Conservation (phyloP, 1,140 invertebrate species). For the Sycophila sp. region DNA sequence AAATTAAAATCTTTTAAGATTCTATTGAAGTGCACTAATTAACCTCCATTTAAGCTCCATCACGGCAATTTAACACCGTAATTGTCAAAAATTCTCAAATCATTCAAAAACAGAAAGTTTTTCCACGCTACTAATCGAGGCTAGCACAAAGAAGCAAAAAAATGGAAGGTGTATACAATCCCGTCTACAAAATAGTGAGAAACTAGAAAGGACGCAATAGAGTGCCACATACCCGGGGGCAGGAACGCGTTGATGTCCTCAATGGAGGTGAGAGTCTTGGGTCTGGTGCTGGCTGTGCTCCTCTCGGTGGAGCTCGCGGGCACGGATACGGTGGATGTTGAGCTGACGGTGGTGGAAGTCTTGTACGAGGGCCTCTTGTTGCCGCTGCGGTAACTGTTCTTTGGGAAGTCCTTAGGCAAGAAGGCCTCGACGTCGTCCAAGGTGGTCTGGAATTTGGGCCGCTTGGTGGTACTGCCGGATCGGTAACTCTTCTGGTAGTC, state of each 20-base stretch:
- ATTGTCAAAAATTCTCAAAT: too few relatives aligned
- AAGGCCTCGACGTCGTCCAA: slow-evolving; percentile 45
- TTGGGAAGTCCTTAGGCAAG: slow-evolving; percentile 37
- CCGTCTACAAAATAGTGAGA: too few relatives aligned
- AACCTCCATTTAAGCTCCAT: too few relatives aligned
- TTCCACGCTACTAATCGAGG: too few relatives aligned
- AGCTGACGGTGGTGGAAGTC: slow-evolving; percentile 29
- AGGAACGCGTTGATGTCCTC: slow-evolving; percentile 72
- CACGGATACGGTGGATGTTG: slow-evolving; percentile 22
- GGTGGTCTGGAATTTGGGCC: slow-evolving; percentile 36
- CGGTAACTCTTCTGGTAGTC: slow-evolving; percentile 35
- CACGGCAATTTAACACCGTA: too few relatives aligned
- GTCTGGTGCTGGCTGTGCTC: slow-evolving; percentile 3
- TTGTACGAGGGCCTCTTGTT: slow-evolving; percentile 17
- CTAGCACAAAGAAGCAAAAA: too few relatives aligned
- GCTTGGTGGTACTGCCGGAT: slow-evolving; percentile 4
- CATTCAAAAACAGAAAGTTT: too few relatives aligned
- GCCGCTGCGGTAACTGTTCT: slow-evolving; percentile 16
- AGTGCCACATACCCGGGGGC: slow-evolving; percentile 69
- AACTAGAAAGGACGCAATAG: too few relatives aligned
- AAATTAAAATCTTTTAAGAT: too few relatives aligned
- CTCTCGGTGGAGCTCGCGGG: background rate
- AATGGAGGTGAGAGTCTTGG: slow-evolving; percentile 37
- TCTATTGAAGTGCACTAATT: too few relatives aligned
- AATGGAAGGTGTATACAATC: too few relatives aligned